These are phyloP conservation scores for Embidobia sp. DNA, from an alignment of 2,888 invertebrate genomes.

Conservation along the genomic window DNA sequence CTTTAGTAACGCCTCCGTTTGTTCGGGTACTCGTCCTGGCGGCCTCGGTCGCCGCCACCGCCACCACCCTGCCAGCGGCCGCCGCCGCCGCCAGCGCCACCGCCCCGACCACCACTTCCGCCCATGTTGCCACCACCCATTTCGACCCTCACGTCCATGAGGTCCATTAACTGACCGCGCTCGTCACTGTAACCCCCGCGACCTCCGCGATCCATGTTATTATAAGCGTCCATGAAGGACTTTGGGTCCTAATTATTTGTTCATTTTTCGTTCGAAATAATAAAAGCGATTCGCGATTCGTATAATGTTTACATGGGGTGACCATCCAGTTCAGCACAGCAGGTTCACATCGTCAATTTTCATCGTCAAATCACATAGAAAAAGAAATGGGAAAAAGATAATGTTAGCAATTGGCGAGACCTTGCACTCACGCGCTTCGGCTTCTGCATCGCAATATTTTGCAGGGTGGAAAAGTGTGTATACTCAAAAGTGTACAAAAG, in stretches of 20 bases:
- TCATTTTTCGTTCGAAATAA: no score
- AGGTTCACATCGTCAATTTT: constrained; percentile 81
- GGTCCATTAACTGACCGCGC: constrained; percentile 80
- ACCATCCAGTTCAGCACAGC: constrained; percentile 81
- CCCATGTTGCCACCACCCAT: constrained; percentile 75
- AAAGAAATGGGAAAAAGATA: constrained; percentile 81
- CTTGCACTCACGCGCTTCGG: constrained; percentile 35
- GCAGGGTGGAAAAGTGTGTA: constrained; percentile 63
- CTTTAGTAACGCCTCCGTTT: constrained; percentile 86
- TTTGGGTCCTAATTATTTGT: constrained; percentile 79
- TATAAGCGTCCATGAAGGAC: constrained; percentile 82
- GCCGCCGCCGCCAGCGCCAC: constrained; percentile 78
- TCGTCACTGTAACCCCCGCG: constrained; percentile 80
- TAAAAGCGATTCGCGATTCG: constrained; percentile 12
- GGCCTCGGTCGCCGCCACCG: constrained; percentile 54
- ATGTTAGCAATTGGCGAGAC: constrained; percentile 76
- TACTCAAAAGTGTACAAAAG: no score
- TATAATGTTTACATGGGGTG: constrained; percentile 73
- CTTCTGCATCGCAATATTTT: constrained; percentile 21
- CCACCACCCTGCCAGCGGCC: constrained; percentile 64
- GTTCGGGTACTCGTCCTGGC: constrained; percentile 85
- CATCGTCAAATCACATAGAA: constrained; percentile 82
- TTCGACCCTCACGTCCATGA: constrained; percentile 81
- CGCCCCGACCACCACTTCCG: constrained; percentile 72
- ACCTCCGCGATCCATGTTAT: constrained; percentile 79